Evolutionary conservation across 2,888 invertebrate species (phyloP).

Genomic region (Erebia aethiops): DNA sequence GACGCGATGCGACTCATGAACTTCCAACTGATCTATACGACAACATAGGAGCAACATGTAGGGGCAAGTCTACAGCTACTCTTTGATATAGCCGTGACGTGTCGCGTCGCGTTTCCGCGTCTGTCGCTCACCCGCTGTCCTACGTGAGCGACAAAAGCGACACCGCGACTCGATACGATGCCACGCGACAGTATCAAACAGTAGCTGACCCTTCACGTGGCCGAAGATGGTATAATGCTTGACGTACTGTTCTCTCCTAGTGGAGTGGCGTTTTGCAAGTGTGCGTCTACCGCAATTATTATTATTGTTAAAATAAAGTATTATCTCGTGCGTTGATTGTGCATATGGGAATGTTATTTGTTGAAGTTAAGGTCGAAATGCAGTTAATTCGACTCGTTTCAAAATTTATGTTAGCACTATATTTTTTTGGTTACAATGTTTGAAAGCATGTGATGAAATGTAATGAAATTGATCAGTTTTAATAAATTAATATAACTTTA

Average conservation of each 20-base stretch:
- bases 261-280: neutral
- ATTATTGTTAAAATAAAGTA: slow-evolving; percentile 22
- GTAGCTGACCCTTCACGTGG: too few species aligned
- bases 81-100: too few species aligned
- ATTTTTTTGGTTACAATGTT: neutral
- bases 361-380: neutral
- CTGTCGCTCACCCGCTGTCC: too few species aligned
- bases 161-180: too few species aligned
- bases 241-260: neutral
- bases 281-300: neutral
- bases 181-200: too few species aligned
- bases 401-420: neutral
- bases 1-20: too few species aligned
- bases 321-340: slow-evolving; percentile 10
- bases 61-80: too few species aligned
- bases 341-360: slow-evolving; percentile 11
- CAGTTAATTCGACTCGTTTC: neutral
- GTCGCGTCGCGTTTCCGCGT: too few species aligned
- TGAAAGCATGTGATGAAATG: neutral
- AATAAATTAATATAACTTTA: neutral
- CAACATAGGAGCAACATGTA: too few species aligned
- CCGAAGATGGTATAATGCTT: neutral
- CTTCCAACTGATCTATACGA: too few species aligned
- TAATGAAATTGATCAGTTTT: neutral
- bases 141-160: too few species aligned